Percentiles rank a stretch among this genome's conserved stretches.
phyloP scores from a whole-genome alignment of 2,888 invertebrate genomes.

The Hirtodrosophila confusa region DNA sequence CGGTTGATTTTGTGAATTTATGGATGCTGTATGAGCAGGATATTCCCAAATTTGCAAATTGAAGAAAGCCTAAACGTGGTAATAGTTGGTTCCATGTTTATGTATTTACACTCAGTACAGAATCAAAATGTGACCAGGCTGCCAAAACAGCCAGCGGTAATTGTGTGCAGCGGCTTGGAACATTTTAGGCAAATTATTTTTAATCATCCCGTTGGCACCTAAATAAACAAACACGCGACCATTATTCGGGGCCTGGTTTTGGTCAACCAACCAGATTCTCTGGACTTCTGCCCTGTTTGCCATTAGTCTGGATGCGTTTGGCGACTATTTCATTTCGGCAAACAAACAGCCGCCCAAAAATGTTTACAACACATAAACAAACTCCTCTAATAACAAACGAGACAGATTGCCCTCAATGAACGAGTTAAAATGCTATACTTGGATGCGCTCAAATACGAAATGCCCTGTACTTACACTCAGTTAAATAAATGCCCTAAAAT shows the following conservation, averaged over 20 bases:
- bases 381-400: constrained; percentile 21
- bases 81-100: constrained; percentile 14
- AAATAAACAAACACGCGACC: constrained; percentile 54
- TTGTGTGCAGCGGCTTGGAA: constrained; percentile 45
- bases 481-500: background rate
- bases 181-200: constrained; percentile 67
- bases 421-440: too few relatives aligned
- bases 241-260: constrained; percentile 44
- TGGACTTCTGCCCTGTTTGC: constrained; percentile 24
- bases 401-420: background rate
- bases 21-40: too few relatives aligned
- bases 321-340: constrained; percentile 36
- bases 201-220: constrained; percentile 69
- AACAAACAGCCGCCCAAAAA: constrained; percentile 42
- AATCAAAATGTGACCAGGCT: constrained; percentile 16
- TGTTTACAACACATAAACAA: constrained; percentile 46
- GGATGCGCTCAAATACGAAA: too few relatives aligned
- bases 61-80: background rate
- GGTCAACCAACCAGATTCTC: constrained; percentile 29
- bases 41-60: too few relatives aligned
- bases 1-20: too few relatives aligned
- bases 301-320: constrained; percentile 28
- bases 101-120: constrained; percentile 7
- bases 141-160: constrained; percentile 45
- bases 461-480: too few relatives aligned